Conservation (phyloP, 2,113 vertebrate species). For the Promerops cafer region DNA sequence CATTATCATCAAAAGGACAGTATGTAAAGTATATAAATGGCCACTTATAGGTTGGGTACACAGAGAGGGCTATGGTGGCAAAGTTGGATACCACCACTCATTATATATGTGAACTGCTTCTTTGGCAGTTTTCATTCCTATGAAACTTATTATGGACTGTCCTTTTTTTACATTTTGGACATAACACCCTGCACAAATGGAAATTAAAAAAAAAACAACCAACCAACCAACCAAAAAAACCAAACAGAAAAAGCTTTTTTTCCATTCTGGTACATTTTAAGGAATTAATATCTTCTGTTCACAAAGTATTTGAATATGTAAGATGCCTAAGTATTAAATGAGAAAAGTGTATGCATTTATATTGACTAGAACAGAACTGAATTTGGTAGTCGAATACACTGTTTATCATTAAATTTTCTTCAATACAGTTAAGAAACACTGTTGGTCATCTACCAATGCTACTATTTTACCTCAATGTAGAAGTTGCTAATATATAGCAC, state of each 20-base stretch:
- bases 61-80: background rate
- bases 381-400: background rate
- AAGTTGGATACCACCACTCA: background rate
- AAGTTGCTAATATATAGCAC: background rate
- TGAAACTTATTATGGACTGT: background rate
- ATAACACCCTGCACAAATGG: background rate
- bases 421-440: background rate
- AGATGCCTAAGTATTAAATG: background rate
- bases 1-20: background rate
- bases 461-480: background rate
- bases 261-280: background rate
- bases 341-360: background rate
- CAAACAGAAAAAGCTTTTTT: background rate
- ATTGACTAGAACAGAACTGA: background rate
- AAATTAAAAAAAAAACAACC: background rate
- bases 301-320: background rate
- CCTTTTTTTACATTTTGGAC: background rate
- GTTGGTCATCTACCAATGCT: background rate
- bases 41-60: background rate
- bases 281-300: background rate
- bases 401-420: background rate
- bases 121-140: background rate
- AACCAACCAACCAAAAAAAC: fast-evolving
- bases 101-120: background rate
- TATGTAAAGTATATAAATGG: background rate